Evolutionary conservation across 2,113 vertebrate genomes (phyloP), one percentile per base, ranked within the genome.

Genomic region (Ramphastos sulfuratus): DNA sequence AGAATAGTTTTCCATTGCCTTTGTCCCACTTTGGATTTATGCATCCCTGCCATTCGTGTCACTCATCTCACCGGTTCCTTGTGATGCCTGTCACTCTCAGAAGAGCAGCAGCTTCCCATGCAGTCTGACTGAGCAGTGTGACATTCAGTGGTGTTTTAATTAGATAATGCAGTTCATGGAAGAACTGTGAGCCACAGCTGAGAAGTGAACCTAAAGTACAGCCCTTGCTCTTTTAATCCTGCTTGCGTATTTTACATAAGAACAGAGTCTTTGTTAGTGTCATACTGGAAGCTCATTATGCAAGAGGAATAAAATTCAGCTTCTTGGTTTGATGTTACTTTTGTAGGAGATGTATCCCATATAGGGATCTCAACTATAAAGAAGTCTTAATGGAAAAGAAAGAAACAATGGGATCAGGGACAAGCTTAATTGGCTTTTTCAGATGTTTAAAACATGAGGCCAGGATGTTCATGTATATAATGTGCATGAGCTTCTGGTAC

Each of bases 361-460:
- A 37, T 42, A 92, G 35, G 35, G 37, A 72, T 91, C 63, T 91
- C 39, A 55, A 27, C 90, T 89, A 9, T 84, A 75, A 85, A 87
- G 69, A 73, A 74, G 7, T 10, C 24, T 89, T 90, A 76, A 74
- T 11, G 25, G 66, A 59, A 71, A 78, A 80, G 66, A 91, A 65
- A 76, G 74, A 90, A 87, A 84, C 70, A 59, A 14, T 4, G 9
- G 64, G 46, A 80, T 90, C 69, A 48, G 64, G 64, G 60, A 63
- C 20, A 82, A 85, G 71, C 76, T 89, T 95, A 93, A 93, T 48
- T 85, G 84, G 64, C 73, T 94, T 87, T 94, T 92, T 76, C 46
- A 63, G 63, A 89, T 81, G 87, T 95, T 95, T 96, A 79, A 95
- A 93, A 87, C 85, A 85, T 75, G 60, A 91, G 56, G 60, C 56